Conservation (phyloP, 2,888 invertebrate species). For the Leucophora obtusa region DNA sequence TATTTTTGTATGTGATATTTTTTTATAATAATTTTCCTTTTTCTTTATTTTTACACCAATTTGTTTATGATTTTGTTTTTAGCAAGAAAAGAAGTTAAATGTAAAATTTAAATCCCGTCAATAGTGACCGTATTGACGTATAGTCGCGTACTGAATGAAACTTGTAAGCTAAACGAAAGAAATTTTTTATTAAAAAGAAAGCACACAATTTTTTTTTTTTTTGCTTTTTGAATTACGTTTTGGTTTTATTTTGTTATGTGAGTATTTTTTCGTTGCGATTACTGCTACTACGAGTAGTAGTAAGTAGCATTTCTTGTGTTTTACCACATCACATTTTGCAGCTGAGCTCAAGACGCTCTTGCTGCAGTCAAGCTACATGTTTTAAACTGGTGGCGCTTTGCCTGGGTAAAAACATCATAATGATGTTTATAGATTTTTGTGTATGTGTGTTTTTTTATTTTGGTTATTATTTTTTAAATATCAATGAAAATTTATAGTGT, state of each 20-base stretch:
- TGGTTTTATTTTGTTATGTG: constrained; percentile 59
- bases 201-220: constrained; percentile 66
- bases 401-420: constrained; percentile 33
- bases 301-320: constrained; percentile 49
- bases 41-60: constrained; percentile 36
- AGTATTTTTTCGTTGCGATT: constrained; percentile 46
- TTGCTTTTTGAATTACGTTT: constrained; percentile 63
- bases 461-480: neutral
- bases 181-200: constrained; percentile 75
- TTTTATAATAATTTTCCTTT: constrained; percentile 20
- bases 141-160: constrained; percentile 76
- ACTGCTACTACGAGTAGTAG: constrained; percentile 34
- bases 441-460: constrained; percentile 3
- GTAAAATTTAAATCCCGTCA: constrained; percentile 59
- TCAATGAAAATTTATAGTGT: constrained; percentile 1
- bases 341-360: constrained; percentile 37
- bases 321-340: constrained; percentile 53
- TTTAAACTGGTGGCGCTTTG: constrained; percentile 38
- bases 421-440: constrained; percentile 25
- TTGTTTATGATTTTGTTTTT: constrained; percentile 21
- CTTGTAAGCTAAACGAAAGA: constrained; percentile 72
- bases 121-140: constrained; percentile 72
- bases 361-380: constrained; percentile 30
- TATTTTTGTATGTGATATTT: constrained; percentile 10
- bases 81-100: constrained; percentile 13